Percentiles rank a stretch among this genome's conserved stretches.
phyloP scores from a whole-genome alignment of 2,888 invertebrate genomes.

The Idaea dimidiata region DNA sequence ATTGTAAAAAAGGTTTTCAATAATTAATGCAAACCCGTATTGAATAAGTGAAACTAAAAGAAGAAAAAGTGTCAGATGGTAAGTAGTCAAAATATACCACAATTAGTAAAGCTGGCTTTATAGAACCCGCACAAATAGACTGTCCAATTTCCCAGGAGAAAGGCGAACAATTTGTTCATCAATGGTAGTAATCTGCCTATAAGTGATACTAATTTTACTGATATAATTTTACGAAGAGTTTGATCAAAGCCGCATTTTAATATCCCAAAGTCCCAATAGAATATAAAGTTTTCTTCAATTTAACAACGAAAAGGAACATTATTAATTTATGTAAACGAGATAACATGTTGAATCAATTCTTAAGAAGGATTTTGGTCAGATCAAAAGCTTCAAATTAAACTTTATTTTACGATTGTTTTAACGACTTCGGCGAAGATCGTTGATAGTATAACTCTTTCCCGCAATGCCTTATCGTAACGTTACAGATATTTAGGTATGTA shows the following conservation, averaged over 20 bases:
- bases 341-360: slow-evolving; percentile 32
- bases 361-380: slow-evolving; percentile 44
- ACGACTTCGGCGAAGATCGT: slow-evolving; percentile 58
- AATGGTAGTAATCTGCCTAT: slow-evolving; percentile 6
- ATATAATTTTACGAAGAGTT: background rate
- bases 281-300: background rate
- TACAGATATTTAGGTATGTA: slow-evolving; percentile 40
- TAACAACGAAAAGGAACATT: slow-evolving; percentile 3
- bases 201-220: slow-evolving; percentile 6
- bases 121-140: no score
- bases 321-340: slow-evolving; percentile 15
- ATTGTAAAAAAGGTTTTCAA: no score
- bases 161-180: slow-evolving; percentile 12
- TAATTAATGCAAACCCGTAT: no score
- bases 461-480: slow-evolving; percentile 54
- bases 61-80: no score
- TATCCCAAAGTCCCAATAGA: slow-evolving; percentile 3
- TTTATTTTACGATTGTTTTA: slow-evolving; percentile 65
- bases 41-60: no score
- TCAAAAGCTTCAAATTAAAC: slow-evolving; percentile 53
- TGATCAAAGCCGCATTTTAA: slow-evolving; percentile 5
- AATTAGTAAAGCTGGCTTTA: no score
- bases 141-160: no score
- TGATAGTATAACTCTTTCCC: slow-evolving; percentile 59
- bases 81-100: no score